Evolutionary conservation across 2,888 invertebrate genomes (phyloP).

Genomic region (Hipparchia sbordonii): DNA sequence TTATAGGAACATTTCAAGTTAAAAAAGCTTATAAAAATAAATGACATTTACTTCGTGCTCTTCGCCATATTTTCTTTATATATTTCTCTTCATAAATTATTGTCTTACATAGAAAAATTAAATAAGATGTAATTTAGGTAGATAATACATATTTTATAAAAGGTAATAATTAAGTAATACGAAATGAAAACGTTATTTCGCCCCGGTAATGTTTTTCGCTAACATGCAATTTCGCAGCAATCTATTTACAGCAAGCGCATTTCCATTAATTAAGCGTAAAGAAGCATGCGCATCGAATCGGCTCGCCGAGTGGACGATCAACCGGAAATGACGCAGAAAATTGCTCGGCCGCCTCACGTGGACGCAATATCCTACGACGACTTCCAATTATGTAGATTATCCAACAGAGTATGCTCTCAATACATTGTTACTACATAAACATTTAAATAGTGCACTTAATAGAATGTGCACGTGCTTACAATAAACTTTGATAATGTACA

Average conservation of each 20-base stretch:
- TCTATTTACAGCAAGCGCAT: constrained; percentile 44
- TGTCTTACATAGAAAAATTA: no score
- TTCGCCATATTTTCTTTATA: no score
- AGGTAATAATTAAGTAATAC: no score
- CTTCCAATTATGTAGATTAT: constrained; percentile 82
- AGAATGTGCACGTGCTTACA: constrained; percentile 3
- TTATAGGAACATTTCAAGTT: background rate
- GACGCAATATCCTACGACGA: constrained; percentile 79
- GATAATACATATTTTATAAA: background rate
- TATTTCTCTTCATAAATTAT: no score
- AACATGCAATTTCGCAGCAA: constrained; percentile 41
- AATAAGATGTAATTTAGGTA: no score
- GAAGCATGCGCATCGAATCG: constrained; percentile 58
- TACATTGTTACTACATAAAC: constrained; percentile 53
- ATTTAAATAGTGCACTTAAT: constrained; percentile 25
- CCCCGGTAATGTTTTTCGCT: constrained; percentile 12
- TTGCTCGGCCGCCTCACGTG: constrained; percentile 76
- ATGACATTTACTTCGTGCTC: no score
- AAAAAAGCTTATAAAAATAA: background rate
- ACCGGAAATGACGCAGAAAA: constrained; percentile 81
- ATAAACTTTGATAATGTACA: background rate
- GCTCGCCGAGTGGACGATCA: constrained; percentile 67
- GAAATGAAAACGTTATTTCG: constrained; percentile 4
- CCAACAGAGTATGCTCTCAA: constrained; percentile 66
- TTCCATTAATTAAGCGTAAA: constrained; percentile 65